These are phyloP conservation scores for Campodea augens DNA, from an alignment of 1,140 invertebrate species.

Conservation along the genomic window DNA sequence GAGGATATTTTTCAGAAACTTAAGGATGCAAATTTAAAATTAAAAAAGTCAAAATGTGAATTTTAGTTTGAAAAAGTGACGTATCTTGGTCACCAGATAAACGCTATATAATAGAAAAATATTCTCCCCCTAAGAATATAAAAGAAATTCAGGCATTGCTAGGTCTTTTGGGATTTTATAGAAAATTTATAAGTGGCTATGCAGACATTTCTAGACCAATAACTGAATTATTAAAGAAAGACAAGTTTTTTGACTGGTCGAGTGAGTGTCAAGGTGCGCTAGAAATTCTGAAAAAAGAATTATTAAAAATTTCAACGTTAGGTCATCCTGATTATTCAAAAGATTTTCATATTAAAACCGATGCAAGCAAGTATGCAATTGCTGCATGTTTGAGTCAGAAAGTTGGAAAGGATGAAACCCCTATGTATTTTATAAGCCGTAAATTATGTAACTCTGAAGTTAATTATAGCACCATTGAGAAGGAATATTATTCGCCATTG, in stretches of 20 bases:
- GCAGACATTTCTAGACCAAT: slow-evolving; percentile 16
- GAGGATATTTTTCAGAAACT: too few species aligned
- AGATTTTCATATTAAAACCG: slow-evolving; percentile 1
- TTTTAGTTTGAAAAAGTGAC: too few species aligned
- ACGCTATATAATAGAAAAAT: too few species aligned
- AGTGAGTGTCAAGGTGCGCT: slow-evolving; percentile 10
- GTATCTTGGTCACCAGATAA: too few species aligned
- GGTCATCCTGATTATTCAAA: slow-evolving; percentile 2
- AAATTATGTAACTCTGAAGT: background rate
- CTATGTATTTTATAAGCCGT: background rate
- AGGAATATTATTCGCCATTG: background rate
- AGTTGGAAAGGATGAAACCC: background rate
- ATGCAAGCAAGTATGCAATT: background rate
- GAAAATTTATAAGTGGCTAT: slow-evolving; percentile 17
- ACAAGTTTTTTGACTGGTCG: slow-evolving; percentile 13
- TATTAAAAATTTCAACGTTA: background rate
- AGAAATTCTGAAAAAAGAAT: slow-evolving; percentile 5
- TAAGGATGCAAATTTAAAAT: too few species aligned
- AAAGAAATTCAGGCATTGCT: slow-evolving; percentile 17
- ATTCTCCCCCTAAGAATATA: slow-evolving; percentile 12
- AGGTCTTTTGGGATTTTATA: slow-evolving; percentile 18
- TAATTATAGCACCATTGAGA: background rate
- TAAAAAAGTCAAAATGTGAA: too few species aligned
- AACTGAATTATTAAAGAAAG: slow-evolving; percentile 16
- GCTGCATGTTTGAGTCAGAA: background rate